These are phyloP conservation scores for Poeciliopsis prolifica DNA, from an alignment of 2,113 vertebrate genomes.

Conservation along the genomic window DNA sequence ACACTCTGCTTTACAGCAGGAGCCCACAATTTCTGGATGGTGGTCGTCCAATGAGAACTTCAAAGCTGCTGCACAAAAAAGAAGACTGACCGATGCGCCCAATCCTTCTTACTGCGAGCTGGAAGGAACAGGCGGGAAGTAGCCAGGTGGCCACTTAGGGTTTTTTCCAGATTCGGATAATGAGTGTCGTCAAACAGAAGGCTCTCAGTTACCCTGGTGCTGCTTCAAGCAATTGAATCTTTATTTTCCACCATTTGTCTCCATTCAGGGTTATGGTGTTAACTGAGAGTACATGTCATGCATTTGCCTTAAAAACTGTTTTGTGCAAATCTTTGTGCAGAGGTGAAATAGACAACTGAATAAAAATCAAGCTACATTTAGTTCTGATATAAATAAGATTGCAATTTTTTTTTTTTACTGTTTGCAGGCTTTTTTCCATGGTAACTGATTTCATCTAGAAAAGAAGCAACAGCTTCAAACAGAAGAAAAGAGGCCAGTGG, in stretches of 20 bases:
- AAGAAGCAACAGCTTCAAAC: too few relatives aligned
- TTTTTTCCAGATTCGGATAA: not conserved
- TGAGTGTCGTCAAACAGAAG: slow-evolving; percentile 1
- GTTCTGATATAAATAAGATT: too few relatives aligned
- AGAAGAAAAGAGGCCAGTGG: too few relatives aligned
- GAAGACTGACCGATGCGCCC: not conserved
- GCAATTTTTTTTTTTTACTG: too few relatives aligned
- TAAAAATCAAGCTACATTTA: too few relatives aligned
- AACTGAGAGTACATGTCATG: not conserved
- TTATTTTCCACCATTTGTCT: not conserved
- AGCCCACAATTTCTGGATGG: not conserved
- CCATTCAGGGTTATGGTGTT: not conserved
- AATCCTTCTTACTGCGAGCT: not conserved
- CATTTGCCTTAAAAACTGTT: not conserved
- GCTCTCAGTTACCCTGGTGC: not conserved
- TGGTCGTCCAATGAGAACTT: not conserved
- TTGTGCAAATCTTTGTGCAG: too few relatives aligned
- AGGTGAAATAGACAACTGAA: too few relatives aligned
- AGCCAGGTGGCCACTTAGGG: not conserved
- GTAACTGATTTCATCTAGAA: too few relatives aligned
- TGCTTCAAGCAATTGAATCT: not conserved
- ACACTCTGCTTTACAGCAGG: not conserved
- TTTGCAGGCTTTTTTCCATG: too few relatives aligned
- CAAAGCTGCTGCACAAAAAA: not conserved
- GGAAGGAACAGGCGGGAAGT: not conserved